phyloP scores from a whole-genome alignment of 2,113 vertebrate genomes.

The Muntiacus muntjak region DNA sequence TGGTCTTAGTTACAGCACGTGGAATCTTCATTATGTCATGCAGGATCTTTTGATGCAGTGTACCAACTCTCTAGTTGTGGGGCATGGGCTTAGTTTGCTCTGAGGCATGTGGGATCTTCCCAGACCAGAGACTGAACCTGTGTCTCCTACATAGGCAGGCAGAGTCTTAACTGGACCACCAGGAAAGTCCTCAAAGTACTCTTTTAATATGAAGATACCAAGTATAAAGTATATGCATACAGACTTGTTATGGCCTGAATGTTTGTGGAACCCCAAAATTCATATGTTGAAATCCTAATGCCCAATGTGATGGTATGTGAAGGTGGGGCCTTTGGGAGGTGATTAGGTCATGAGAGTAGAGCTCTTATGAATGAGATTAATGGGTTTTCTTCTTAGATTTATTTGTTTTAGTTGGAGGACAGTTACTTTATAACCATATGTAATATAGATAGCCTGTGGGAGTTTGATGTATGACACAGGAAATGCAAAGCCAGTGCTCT shows the following conservation, averaged over 20 bases:
- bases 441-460: background rate
- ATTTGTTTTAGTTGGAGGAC: background rate
- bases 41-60: background rate
- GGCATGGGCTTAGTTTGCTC: background rate
- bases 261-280: background rate
- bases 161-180: background rate
- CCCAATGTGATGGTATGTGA: background rate
- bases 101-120: background rate
- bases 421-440: background rate
- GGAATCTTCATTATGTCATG: background rate
- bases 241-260: background rate
- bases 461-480: background rate
- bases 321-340: background rate
- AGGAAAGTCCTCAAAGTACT: background rate
- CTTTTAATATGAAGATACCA: background rate
- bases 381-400: background rate
- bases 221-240: background rate
- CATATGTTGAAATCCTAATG: background rate
- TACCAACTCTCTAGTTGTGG: background rate
- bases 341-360: background rate
- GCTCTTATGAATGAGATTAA: background rate
- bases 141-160: background rate
- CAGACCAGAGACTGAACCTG: background rate
- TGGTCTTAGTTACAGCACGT: background rate
- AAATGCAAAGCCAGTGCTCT: background rate